Evolutionary conservation across 92 coral and sea anemone species (phyloP), one percentile per base, ranked within the genome.

Genomic region (Parazoanthus darwini): DNA sequence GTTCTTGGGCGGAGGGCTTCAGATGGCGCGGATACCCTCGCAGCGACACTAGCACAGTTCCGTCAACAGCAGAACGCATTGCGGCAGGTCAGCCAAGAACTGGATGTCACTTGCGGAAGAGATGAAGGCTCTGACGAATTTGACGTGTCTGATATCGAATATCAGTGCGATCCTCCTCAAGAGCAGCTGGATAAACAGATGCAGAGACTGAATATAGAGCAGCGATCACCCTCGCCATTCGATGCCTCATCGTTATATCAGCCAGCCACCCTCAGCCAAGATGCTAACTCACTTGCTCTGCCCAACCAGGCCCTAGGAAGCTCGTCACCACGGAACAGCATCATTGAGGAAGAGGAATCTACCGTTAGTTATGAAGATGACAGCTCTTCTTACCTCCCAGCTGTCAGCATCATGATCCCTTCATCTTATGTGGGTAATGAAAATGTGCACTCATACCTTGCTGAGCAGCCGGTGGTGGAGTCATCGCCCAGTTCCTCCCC

Each of bases 141-240:
- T 54, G 93, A 95, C 43, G 92, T 90, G 39, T 91, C 86, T 2
- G 90, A 92, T 39, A 92, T 88, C 6, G 93, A 91, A 15, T 85
- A 89, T 77, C 74, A 88, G 4, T 88, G 92, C 83, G 83, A 92
- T 42, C 91, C 89, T 16, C 96, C 93, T 42, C 98, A 95, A 25
- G 98, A 96, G 72, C 93, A 91, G 54, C 96, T 97, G 46, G 97
- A 97, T 81, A 92, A 92, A 80, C 92, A 97, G 86, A 95, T 97
- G 98, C 98, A 97, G 88, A 89, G 94, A 44, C 85, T 97, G 59
- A 94, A 97, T 80, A 93, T 97, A 35, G 99, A 97, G 85, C 94
- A 95, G 82, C 90, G 96, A 68, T 44, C 97, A 70, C 90, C 92
- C n/a, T 82, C 92, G 7, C 92, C 91, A 38, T 89, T 81, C 87